Conservation (phyloP, 2,797 vertebrate species). For the Clangula hyemalis region DNA sequence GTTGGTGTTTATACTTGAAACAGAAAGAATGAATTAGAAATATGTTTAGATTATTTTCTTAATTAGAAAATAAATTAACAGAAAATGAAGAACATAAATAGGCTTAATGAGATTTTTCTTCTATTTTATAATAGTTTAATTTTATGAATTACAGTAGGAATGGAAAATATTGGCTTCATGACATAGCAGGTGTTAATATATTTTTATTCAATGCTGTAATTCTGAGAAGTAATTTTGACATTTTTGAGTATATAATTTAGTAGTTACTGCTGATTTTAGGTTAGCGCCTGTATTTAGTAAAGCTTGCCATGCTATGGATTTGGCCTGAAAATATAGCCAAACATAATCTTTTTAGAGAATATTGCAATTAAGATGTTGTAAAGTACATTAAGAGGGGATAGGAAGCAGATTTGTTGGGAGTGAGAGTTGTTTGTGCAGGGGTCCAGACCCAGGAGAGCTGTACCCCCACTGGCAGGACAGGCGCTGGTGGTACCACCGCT, state of each 20-base stretch:
- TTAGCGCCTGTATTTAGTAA: background rate
- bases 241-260: background rate
- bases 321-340: background rate
- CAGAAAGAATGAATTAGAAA: background rate
- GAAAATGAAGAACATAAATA: background rate
- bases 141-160: background rate
- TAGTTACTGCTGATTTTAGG: background rate
- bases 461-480: background rate
- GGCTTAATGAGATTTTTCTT: background rate
- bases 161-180: background rate
- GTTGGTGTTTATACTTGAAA: background rate
- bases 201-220: background rate
- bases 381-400: background rate
- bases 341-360: background rate
- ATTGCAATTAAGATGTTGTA: background rate
- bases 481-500: background rate
- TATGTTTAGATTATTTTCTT: background rate
- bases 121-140: background rate
- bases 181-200: background rate
- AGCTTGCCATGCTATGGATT: background rate
- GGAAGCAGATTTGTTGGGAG: background rate
- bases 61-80: background rate
- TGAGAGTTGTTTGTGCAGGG: background rate
- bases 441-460: background rate
- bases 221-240: background rate